phyloP scores from a whole-genome alignment of 2,888 invertebrate species.

The Drosophila meridiana region DNA sequence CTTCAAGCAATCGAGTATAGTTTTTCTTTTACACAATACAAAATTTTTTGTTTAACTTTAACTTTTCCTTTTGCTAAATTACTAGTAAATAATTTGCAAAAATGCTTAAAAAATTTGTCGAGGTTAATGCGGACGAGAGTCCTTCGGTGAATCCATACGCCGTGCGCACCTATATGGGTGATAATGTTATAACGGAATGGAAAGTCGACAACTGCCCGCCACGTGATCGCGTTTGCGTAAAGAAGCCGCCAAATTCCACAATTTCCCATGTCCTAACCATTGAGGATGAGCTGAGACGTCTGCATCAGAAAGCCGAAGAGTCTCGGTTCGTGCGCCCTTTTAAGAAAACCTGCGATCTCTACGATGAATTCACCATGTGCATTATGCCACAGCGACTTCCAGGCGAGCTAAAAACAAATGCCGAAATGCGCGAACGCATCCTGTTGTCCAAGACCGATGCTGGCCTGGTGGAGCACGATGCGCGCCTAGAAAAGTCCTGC shows the following conservation, averaged over 20 bases:
- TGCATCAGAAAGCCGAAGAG: slow-evolving; percentile 73
- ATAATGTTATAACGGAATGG: slow-evolving; percentile 66
- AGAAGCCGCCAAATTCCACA: slow-evolving; percentile 59
- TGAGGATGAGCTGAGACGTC: slow-evolving; percentile 77
- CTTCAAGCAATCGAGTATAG: slow-evolving; percentile 17
- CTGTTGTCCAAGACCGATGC: slow-evolving; percentile 53
- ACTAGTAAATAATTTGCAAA: slow-evolving; percentile 41
- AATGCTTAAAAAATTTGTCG: slow-evolving; percentile 82
- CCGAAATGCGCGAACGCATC: slow-evolving; percentile 70
- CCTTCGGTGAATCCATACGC: slow-evolving; percentile 80
- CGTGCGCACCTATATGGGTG: slow-evolving; percentile 80
- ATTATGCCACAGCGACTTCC: slow-evolving; percentile 72
- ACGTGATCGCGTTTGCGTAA: slow-evolving; percentile 63
- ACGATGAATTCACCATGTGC: slow-evolving; percentile 70
- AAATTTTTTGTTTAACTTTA: slow-evolving; percentile 54
- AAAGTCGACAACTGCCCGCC: slow-evolving; percentile 60
- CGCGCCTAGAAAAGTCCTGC: slow-evolving; percentile 43
- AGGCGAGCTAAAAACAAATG: slow-evolving; percentile 64
- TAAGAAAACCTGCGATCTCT: slow-evolving; percentile 62
- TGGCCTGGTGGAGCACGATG: slow-evolving; percentile 67
- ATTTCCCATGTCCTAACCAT: slow-evolving; percentile 78
- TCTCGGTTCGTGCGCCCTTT: slow-evolving; percentile 68
- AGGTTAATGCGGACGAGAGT: slow-evolving; percentile 71
- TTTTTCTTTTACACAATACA: slow-evolving; percentile 30
- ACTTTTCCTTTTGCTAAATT: slow-evolving; percentile 48